Conservation (phyloP, 2,113 vertebrate genomes). For the Promerops cafer region DNA sequence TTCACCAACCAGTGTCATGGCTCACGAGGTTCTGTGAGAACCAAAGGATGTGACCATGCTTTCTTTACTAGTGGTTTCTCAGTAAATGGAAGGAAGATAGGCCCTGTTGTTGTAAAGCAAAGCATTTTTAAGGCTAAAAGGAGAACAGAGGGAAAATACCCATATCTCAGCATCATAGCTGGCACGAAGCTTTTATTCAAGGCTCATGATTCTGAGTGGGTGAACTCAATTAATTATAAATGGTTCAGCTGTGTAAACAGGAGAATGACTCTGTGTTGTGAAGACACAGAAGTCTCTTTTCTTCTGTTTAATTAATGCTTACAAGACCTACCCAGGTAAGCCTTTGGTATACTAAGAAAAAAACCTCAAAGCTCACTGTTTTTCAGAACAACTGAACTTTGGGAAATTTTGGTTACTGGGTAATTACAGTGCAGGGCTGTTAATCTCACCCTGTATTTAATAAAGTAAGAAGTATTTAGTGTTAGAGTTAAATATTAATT, state of each 20-base stretch:
- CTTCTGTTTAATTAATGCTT: constrained; percentile 12
- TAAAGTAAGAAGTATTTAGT: not conserved
- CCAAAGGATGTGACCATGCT: rapidly evolving
- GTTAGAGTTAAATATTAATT: not conserved
- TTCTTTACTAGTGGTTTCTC: not conserved
- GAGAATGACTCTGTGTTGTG: not conserved
- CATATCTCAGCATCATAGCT: not conserved
- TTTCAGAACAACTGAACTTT: not conserved
- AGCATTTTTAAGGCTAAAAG: not conserved
- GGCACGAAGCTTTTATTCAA: not conserved
- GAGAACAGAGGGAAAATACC: not conserved
- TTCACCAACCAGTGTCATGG: not conserved
- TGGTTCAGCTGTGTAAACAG: not conserved
- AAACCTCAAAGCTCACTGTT: not conserved
- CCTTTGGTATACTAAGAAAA: not conserved
- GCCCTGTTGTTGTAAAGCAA: not conserved
- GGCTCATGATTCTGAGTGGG: not conserved
- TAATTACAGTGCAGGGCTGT: not conserved
- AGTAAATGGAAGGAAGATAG: not conserved
- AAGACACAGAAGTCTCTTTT: constrained; percentile 1
- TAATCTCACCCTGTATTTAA: not conserved
- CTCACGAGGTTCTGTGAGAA: not conserved
- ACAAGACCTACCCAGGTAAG: not conserved
- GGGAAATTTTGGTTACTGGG: not conserved
- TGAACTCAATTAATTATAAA: not conserved